These are phyloP conservation scores for Euplexia lucipara DNA, from an alignment of 2,888 invertebrate genomes.

Conservation along the genomic window DNA sequence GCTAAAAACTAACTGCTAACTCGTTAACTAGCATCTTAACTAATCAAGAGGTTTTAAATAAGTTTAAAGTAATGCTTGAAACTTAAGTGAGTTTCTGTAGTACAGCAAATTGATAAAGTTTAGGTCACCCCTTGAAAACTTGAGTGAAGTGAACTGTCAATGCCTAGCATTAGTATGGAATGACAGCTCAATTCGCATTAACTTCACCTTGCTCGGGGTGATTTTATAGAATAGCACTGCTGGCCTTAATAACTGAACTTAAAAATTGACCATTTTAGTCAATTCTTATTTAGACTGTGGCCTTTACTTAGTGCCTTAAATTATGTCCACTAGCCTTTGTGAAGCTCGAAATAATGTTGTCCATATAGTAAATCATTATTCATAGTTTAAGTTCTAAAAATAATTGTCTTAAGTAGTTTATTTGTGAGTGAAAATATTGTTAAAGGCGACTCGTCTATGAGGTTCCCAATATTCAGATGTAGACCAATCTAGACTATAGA, in stretches of 20 bases:
- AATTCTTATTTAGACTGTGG: background rate
- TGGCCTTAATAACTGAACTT: background rate
- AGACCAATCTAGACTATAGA: background rate
- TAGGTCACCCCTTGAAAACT: too few species aligned
- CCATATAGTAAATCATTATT: constrained; percentile 1
- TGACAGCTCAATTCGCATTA: too few species aligned
- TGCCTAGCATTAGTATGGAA: too few species aligned
- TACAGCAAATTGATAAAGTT: too few species aligned
- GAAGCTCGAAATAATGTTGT: background rate
- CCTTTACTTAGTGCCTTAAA: constrained; percentile 11
- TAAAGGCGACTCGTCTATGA: background rate
- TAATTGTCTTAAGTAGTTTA: background rate
- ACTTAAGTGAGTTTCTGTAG: too few species aligned
- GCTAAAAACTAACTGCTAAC: too few species aligned
- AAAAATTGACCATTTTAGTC: background rate
- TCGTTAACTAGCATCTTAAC: too few species aligned
- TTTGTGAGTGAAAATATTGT: background rate
- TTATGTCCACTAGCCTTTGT: background rate
- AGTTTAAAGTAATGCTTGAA: too few species aligned
- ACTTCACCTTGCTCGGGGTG: too few species aligned
- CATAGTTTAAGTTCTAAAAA: background rate
- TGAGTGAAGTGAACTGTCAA: too few species aligned
- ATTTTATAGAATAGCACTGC: too few species aligned
- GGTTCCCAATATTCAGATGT: background rate
- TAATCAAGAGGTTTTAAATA: too few species aligned